Evolutionary conservation across 1,140 invertebrate species (phyloP), one percentile per base, ranked within the genome.

Genomic region (Harlomillsia oculata): DNA sequence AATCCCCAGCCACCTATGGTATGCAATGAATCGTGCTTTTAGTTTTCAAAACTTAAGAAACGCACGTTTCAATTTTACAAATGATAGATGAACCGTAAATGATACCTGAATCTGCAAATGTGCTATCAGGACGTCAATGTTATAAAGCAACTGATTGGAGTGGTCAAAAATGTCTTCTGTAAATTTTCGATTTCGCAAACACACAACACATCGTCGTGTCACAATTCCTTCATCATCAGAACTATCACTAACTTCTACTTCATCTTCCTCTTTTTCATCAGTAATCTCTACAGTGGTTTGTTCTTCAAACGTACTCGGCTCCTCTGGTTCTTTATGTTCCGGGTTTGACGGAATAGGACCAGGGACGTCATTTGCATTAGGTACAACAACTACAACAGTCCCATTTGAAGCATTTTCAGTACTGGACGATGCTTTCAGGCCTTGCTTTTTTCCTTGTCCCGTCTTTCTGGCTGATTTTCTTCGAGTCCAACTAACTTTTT

Each of bases 111-210:
- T 53, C 14, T 56, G 48, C 2, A 62, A 37, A 29, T 62, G 54
- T 0, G 49, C 41, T 20, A 62, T 34, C 2, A 62, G 44, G 25
- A 57, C 36, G 32, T 56, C 54, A 11, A 57, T 53, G 21, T 56
- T 49, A 29, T 49, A 46, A 44, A 40, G 34, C 0, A 62, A 1
- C 44, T 56, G 41, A 25, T 60, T 55, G 13, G 36, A 39, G 5
- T 30, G 20, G 28, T 62, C 59, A 50, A 46, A 62, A 36, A 62
- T 44, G 28, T 53, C 59, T 30, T 53, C 59, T 3, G 59, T 62
- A 30, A 62, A 62, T 39, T 44, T 53, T 23, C 59, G 28, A 4
- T 55, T 16, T n/a, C 59, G 43, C 8, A 56, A 46, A 41, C 59
- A 62, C 36, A 62, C 50, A 18, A 62, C 34, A 41, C 59, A 62